phyloP scores from a whole-genome alignment of 2,797 vertebrate genomes.

The Enteromius trimaculatus region DNA sequence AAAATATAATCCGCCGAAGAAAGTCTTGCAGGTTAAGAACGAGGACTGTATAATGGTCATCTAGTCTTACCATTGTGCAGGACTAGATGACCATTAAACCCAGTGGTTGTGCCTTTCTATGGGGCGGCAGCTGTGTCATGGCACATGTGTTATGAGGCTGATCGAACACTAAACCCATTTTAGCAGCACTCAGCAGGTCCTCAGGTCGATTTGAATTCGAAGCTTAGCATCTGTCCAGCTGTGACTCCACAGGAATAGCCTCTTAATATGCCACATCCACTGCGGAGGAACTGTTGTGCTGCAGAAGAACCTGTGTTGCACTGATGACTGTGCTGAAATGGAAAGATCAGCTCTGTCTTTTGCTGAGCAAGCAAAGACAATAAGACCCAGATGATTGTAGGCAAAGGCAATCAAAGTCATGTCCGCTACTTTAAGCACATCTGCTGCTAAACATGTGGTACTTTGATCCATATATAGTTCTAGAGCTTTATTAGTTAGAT shows the following conservation, averaged over 20 bases:
- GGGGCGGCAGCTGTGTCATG: background rate
- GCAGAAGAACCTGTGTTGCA: background rate
- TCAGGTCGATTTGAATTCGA: conserved; percentile 18
- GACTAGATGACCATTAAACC: conserved; percentile 12
- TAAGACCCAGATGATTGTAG: conserved; percentile 38
- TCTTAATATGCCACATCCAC: conserved; percentile 13
- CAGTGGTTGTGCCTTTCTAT: background rate
- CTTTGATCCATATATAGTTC: conserved; percentile 24
- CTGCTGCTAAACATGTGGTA: conserved; percentile 20
- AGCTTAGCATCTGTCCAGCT: conserved; percentile 27
- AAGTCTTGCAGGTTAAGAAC: background rate
- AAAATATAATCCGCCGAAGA: background rate
- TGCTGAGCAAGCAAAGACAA: conserved; percentile 56
- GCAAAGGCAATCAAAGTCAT: conserved; percentile 20
- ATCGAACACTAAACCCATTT: conserved; percentile 19
- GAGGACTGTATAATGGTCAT: background rate
- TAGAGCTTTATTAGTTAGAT: background rate
- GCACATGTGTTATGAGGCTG: background rate
- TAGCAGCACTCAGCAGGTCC: conserved; percentile 29
- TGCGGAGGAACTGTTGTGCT: conserved; percentile 16
- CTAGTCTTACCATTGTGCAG: background rate
- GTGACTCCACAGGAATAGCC: conserved; percentile 1
- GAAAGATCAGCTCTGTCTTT: conserved; percentile 6
- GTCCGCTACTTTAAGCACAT: conserved; percentile 10
- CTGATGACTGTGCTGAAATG: conserved; percentile 27